These are phyloP conservation scores for Polyergus mexicanus DNA, from an alignment of 1,140 invertebrate genomes.

Conservation along the genomic window DNA sequence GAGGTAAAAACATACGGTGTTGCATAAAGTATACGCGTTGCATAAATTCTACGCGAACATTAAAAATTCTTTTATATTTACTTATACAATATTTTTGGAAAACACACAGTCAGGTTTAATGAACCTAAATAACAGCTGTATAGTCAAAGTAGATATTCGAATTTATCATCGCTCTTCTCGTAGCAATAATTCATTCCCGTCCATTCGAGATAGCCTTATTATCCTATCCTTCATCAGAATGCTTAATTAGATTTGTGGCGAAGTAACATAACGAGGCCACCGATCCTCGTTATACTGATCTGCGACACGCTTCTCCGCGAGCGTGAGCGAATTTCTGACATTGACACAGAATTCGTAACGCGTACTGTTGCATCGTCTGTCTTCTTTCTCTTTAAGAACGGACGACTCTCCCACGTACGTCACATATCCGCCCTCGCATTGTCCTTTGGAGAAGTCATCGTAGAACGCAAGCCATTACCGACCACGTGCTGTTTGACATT, in stretches of 20 bases:
- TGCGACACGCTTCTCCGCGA: neutral
- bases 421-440: neutral
- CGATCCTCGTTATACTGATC: neutral
- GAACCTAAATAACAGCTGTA: neutral
- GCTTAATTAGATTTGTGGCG: conserved; percentile 22
- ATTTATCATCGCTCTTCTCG: neutral
- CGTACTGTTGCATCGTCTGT: neutral
- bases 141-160: conserved; percentile 16
- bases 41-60: neutral
- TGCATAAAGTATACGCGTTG: conserved; percentile 18
- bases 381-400: neutral
- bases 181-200: conserved; percentile 29
- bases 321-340: conserved; percentile 48
- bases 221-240: conserved; percentile 25
- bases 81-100: neutral
- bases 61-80: neutral
- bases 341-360: conserved; percentile 62
- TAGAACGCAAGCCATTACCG: neutral
- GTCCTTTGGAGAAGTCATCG: neutral
- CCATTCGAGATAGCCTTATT: conserved; percentile 27
- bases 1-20: neutral
- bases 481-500: conserved; percentile 13
- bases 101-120: neutral
- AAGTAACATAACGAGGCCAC: neutral
- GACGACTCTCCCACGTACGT: neutral